These are phyloP conservation scores for Rostratula benghalensis DNA, from an alignment of 2,113 vertebrate genomes.

Conservation along the genomic window DNA sequence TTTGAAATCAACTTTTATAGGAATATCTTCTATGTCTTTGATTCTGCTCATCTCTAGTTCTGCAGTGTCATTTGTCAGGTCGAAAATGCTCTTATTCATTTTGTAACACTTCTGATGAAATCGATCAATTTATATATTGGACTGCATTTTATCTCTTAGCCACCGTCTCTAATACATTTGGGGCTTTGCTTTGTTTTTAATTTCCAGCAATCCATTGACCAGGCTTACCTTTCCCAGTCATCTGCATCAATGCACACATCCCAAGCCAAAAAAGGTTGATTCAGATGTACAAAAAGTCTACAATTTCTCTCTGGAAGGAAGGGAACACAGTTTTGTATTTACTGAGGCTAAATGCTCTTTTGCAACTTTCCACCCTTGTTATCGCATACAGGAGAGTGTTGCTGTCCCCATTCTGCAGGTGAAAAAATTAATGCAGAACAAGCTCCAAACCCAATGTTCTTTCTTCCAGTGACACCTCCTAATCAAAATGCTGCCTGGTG, in stretches of 20 bases:
- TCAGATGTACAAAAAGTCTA: not conserved
- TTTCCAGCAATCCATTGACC: not conserved
- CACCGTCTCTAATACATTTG: not conserved
- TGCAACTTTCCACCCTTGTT: not conserved
- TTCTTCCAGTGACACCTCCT: not conserved
- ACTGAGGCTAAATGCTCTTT: not conserved
- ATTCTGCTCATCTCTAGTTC: not conserved
- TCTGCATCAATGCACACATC: not conserved
- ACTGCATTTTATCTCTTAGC: not conserved
- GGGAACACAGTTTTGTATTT: not conserved
- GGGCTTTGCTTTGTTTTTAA: not conserved
- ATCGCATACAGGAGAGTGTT: not conserved
- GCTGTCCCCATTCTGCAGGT: not conserved
- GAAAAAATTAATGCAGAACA: not conserved
- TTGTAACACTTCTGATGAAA: not conserved
- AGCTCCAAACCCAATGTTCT: not conserved
- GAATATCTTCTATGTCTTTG: not conserved
- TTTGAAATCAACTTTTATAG: not conserved
- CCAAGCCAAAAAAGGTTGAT: not conserved
- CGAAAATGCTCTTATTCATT: not conserved
- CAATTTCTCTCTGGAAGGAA: not conserved
- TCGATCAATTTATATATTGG: not conserved
- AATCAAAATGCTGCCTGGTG: conserved; percentile 24
- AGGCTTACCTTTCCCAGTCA: not conserved
- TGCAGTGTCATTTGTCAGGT: not conserved